Conservation (phyloP, 2,113 vertebrate species). For the Hiodon alosoides region DNA sequence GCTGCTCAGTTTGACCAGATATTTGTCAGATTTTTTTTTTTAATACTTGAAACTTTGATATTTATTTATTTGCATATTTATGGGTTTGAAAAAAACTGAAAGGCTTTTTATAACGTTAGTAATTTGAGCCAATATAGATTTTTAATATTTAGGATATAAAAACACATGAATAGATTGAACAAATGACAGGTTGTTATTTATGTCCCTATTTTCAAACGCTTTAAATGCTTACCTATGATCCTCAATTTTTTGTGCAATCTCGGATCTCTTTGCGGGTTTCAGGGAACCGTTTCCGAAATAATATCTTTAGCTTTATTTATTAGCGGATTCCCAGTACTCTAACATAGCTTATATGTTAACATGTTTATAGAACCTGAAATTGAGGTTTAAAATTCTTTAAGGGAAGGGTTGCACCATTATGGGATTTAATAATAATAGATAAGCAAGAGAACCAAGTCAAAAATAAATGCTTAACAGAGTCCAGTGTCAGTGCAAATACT, state of each 20-base stretch:
- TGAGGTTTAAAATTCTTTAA: background rate
- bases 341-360: too few species aligned
- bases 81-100: conserved; percentile 39
- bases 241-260: background rate
- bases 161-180: background rate
- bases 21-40: conserved; percentile 49
- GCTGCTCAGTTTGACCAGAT: conserved; percentile 17
- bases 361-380: background rate
- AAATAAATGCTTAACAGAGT: background rate
- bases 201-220: background rate
- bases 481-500: background rate
- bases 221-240: background rate
- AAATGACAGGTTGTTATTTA: background rate
- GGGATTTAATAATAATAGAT: background rate
- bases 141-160: background rate
- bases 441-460: background rate
- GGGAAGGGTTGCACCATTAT: background rate
- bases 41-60: conserved; percentile 43
- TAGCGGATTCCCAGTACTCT: too few species aligned
- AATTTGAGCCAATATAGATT: conserved; percentile 9
- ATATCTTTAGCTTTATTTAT: too few species aligned
- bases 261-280: background rate
- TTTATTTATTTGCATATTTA: conserved; percentile 64
- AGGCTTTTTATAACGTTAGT: conserved; percentile 34
- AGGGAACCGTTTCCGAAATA: background rate